Conservation (phyloP, 2,113 vertebrate genomes). For the Monarcha castaneiventris region DNA sequence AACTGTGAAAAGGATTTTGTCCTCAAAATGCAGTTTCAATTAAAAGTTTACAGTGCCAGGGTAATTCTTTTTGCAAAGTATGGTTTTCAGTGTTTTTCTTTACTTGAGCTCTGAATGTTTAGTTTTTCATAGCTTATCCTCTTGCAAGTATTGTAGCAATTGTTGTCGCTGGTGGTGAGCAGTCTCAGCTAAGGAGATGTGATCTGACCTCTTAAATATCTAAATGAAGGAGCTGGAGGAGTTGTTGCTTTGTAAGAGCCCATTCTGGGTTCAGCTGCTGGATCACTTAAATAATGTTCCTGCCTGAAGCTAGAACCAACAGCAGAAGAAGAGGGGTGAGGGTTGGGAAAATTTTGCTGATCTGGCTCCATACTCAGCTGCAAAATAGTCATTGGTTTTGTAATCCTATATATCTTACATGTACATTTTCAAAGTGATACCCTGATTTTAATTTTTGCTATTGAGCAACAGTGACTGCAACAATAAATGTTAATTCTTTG, state of each 20-base stretch:
- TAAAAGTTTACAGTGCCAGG: neutral
- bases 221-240: neutral
- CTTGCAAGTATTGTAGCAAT: neutral
- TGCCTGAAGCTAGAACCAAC: neutral
- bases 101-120: neutral
- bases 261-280: neutral
- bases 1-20: neutral
- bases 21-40: neutral
- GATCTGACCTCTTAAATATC: neutral
- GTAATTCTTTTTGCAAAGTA: neutral
- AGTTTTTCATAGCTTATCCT: neutral
- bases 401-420: rapidly evolving
- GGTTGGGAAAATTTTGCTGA: neutral
- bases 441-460: neutral
- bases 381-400: neutral
- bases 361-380: neutral
- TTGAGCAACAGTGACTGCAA: neutral
- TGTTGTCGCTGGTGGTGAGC: neutral
- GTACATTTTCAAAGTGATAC: neutral
- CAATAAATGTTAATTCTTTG: neutral
- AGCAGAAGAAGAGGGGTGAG: neutral
- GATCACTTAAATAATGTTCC: neutral
- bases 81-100: neutral
- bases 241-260: neutral
- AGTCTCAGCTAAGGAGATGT: neutral